Evolutionary conservation across 1,140 invertebrate species (phyloP).

Genomic region (Ladona fulva): DNA sequence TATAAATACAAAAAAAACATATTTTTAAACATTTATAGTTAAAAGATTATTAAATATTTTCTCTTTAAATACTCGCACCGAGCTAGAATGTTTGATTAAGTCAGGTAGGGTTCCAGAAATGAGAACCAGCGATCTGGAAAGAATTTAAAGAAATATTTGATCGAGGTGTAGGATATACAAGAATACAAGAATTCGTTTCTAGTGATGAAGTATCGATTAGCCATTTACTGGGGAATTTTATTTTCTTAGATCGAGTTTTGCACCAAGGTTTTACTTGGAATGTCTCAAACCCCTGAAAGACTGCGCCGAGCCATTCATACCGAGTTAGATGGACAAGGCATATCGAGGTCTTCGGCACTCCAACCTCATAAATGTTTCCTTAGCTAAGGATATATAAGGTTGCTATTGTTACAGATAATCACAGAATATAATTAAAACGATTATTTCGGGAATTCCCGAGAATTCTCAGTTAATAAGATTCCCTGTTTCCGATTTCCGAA

Average conservation of each 20-base stretch:
- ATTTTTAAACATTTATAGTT: too few species aligned
- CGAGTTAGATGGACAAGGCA: too few species aligned
- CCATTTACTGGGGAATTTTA: background rate
- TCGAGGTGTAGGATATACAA: too few species aligned
- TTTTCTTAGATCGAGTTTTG: background rate
- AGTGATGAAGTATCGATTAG: too few species aligned
- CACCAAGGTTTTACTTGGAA: background rate
- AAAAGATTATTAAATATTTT: too few species aligned
- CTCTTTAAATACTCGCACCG: too few species aligned
- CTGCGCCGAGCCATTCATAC: background rate
- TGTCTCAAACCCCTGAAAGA: background rate
- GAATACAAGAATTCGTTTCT: too few species aligned
- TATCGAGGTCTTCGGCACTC: background rate
- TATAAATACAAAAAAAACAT: too few species aligned
- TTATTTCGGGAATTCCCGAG: background rate
- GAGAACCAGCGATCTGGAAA: too few species aligned
- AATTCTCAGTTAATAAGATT: background rate
- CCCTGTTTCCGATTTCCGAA: background rate
- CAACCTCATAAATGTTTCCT: background rate
- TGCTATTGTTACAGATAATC: background rate
- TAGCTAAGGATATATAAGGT: background rate
- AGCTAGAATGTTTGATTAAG: too few species aligned
- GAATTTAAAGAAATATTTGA: too few species aligned
- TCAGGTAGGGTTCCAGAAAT: too few species aligned
- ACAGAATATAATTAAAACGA: background rate